Conservation (phyloP, 2,113 vertebrate genomes). For the Takifugu flavidus region DNA sequence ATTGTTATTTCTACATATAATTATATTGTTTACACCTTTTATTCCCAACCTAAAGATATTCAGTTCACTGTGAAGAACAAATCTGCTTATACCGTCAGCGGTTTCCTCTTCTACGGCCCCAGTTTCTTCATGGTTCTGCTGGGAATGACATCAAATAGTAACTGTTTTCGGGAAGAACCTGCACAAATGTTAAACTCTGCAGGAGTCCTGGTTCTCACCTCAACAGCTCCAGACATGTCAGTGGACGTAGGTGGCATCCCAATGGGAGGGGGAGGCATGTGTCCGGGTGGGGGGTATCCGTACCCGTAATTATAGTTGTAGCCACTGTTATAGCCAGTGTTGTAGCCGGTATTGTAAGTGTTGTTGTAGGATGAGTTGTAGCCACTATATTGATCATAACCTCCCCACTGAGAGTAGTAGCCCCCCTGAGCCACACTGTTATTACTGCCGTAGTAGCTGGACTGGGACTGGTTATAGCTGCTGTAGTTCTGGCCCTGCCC, state of each 20-base stretch:
- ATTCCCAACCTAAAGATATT: no score
- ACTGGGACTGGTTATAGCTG: slow-evolving; percentile 71
- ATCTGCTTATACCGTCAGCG: slow-evolving; percentile 59
- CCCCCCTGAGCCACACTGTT: slow-evolving; percentile 35
- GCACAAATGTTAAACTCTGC: no score
- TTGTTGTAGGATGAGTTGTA: slow-evolving; percentile 56
- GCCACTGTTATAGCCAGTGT: slow-evolving; percentile 67
- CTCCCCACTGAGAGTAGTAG: slow-evolving; percentile 79
- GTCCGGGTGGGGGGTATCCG: slow-evolving; percentile 71
- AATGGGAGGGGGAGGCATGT: slow-evolving; percentile 69
- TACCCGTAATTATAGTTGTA: slow-evolving; percentile 77
- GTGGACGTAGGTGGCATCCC: slow-evolving; percentile 61
- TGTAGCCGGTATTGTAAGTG: slow-evolving; percentile 67
- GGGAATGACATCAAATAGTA: slow-evolving; percentile 7
- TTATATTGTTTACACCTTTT: no score
- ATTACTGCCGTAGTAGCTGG: slow-evolving; percentile 73
- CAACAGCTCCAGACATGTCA: slow-evolving; percentile 55
- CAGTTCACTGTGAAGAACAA: no score
- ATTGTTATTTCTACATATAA: no score
- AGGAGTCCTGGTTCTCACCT: slow-evolving; percentile 50
- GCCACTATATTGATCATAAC: slow-evolving; percentile 75
- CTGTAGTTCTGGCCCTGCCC: slow-evolving; percentile 74
- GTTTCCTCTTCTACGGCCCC: slow-evolving; percentile 66
- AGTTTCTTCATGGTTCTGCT: slow-evolving; percentile 57
- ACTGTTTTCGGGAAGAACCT: not conserved